phyloP scores from a whole-genome alignment of 2,888 invertebrate species.

The Stramonita haemastoma region DNA sequence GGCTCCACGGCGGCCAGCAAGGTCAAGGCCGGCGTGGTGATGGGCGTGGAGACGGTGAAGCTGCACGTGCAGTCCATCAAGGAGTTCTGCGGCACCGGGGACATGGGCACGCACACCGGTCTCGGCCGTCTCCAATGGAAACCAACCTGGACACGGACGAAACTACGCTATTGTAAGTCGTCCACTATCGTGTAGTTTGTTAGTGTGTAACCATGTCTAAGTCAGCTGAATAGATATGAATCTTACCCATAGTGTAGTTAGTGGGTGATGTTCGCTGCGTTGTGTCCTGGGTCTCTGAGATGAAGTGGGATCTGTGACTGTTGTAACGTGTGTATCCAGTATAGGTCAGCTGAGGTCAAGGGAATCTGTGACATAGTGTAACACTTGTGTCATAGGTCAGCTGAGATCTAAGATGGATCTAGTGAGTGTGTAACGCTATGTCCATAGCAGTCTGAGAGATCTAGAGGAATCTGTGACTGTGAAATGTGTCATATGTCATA shows the following conservation, averaged over 20 bases:
- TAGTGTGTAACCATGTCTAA: neutral
- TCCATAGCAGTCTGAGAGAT: too few relatives aligned
- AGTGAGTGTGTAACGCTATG: too few relatives aligned
- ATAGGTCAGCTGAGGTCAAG: too few relatives aligned
- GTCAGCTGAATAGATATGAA: too few relatives aligned
- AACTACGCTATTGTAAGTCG: constrained; percentile 55
- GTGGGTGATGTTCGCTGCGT: neutral
- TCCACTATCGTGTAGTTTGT: neutral
- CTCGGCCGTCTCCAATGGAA: constrained; percentile 70
- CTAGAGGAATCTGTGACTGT: too few relatives aligned
- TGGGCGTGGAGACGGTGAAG: constrained; percentile 73
- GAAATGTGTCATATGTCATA: too few relatives aligned
- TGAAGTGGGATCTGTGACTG: too few relatives aligned
- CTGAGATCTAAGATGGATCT: too few relatives aligned
- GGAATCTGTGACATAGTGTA: too few relatives aligned
- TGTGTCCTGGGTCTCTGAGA: too few relatives aligned
- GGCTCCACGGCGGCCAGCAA: constrained; percentile 68
- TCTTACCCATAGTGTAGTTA: neutral
- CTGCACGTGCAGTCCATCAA: constrained; percentile 73
- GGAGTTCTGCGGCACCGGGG: constrained; percentile 75
- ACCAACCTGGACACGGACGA: constrained; percentile 72
- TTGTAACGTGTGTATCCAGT: too few relatives aligned
- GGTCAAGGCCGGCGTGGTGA: constrained; percentile 68
- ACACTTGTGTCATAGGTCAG: too few relatives aligned
- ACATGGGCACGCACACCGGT: constrained; percentile 73